Conservation (phyloP, 2,888 invertebrate species). For the Temnothorax ravouxi region DNA sequence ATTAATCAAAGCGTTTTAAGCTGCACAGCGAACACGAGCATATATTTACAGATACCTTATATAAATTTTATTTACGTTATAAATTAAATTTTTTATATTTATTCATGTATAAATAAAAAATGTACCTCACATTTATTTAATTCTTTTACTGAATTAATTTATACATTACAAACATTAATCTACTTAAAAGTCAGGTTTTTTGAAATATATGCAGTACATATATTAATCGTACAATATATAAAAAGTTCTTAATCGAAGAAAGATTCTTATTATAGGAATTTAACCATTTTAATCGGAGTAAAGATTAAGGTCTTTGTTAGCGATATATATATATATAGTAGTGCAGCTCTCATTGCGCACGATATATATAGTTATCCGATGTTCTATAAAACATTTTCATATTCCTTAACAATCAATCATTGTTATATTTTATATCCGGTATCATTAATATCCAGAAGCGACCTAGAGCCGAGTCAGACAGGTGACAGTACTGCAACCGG, state of each 20-base stretch:
- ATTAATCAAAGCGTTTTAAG: neutral
- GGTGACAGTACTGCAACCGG: slow-evolving; percentile 54
- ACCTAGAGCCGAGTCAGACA: slow-evolving; percentile 46
- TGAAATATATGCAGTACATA: neutral
- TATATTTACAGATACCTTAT: slow-evolving; percentile 13
- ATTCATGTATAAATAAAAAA: slow-evolving; percentile 1
- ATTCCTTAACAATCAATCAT: slow-evolving; percentile 65
- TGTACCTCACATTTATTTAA: neutral
- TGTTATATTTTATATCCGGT: slow-evolving; percentile 53
- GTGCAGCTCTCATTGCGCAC: neutral
- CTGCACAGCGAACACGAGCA: neutral
- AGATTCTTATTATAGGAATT: neutral
- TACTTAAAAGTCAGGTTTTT: neutral
- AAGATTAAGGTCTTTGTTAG: neutral
- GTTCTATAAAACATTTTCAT: slow-evolving; percentile 31
- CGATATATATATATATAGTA: neutral
- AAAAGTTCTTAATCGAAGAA: neutral
- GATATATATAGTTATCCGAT: neutral
- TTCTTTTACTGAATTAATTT: neutral
- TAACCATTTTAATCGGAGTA: neutral
- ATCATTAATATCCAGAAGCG: slow-evolving; percentile 71
- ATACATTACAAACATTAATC: neutral
- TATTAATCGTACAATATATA: neutral
- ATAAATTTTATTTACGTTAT: slow-evolving; percentile 12
- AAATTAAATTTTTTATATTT: neutral